A percentile compares a stretch with the other conserved stretches of the same genome.
Evolutionary conservation across 2,797 vertebrate species (phyloP).

Genomic region (Sylvia borin): DNA sequence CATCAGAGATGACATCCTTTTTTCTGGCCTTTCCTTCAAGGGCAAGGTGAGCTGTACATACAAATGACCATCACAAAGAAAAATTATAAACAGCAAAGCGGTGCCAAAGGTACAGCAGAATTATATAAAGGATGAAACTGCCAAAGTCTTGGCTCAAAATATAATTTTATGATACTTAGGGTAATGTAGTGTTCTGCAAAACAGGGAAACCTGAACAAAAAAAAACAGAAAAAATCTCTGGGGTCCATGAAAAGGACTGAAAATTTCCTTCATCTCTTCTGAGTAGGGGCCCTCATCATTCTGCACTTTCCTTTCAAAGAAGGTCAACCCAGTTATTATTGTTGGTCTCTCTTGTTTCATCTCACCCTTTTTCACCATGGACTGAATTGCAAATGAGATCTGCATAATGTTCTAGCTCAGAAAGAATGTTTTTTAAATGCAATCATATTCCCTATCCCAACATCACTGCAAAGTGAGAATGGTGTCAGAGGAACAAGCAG

Average conservation of each 20-base stretch:
- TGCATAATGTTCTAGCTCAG: background rate
- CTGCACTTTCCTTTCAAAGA: background rate
- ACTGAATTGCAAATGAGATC: background rate
- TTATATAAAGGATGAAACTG: background rate
- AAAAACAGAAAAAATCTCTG: background rate
- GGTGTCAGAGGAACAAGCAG: too few species aligned
- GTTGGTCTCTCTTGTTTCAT: background rate
- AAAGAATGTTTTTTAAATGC: background rate
- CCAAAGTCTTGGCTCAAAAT: background rate
- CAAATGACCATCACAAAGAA: background rate
- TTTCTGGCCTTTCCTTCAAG: background rate
- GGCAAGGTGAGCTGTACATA: background rate
- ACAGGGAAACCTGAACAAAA: background rate
- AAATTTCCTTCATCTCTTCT: background rate
- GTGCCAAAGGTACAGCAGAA: background rate
- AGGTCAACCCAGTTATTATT: background rate
- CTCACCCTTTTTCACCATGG: background rate
- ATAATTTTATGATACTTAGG: background rate
- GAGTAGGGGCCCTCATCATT: background rate
- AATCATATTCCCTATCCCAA: background rate
- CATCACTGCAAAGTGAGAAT: background rate
- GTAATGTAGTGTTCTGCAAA: background rate
- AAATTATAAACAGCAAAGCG: fast-evolving
- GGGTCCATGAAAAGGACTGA: background rate
- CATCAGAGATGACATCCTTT: background rate